phyloP scores from a whole-genome alignment of 1,140 invertebrate species.

The Drosophila kurseongensis region DNA sequence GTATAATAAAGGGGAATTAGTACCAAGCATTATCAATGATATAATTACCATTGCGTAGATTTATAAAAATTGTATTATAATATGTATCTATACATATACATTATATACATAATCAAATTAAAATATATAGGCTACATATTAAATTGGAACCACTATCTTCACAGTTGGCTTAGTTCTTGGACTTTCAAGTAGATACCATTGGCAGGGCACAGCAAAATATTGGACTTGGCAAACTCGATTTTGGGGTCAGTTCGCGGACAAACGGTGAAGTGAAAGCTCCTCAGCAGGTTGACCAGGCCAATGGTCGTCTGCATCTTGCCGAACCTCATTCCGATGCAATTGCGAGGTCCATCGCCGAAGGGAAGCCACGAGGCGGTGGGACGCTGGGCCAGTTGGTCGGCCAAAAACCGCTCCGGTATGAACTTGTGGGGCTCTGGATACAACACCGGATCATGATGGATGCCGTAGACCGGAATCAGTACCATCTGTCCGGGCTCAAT shows the following conservation, averaged over 20 bases:
- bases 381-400: slow-evolving; percentile 83
- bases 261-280: slow-evolving; percentile 74
- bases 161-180: slow-evolving; percentile 25
- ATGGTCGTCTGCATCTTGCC: slow-evolving; percentile 85
- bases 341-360: slow-evolving; percentile 87
- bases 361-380: slow-evolving; percentile 86
- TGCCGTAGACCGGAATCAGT: slow-evolving; percentile 86
- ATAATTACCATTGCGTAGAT: not conserved
- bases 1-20: not conserved
- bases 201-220: slow-evolving; percentile 82
- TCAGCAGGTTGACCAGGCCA: slow-evolving; percentile 83
- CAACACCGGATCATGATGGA: slow-evolving; percentile 87
- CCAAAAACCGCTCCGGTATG: slow-evolving; percentile 86
- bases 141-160: not conserved
- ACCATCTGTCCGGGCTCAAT: slow-evolving; percentile 82
- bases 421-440: slow-evolving; percentile 87
- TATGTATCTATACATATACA: no score
- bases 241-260: slow-evolving; percentile 83
- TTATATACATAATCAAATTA: not conserved
- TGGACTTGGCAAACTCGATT: slow-evolving; percentile 83
- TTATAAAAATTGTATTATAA: slow-evolving; percentile 7
- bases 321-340: slow-evolving; percentile 86
- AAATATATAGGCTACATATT: not conserved
- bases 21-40: not conserved
- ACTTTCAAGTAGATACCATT: slow-evolving; percentile 83